Percentiles rank a stretch among this genome's conserved stretches.
phyloP scores from a whole-genome alignment of 2,888 invertebrate species.

The Laspeyria flexula region DNA sequence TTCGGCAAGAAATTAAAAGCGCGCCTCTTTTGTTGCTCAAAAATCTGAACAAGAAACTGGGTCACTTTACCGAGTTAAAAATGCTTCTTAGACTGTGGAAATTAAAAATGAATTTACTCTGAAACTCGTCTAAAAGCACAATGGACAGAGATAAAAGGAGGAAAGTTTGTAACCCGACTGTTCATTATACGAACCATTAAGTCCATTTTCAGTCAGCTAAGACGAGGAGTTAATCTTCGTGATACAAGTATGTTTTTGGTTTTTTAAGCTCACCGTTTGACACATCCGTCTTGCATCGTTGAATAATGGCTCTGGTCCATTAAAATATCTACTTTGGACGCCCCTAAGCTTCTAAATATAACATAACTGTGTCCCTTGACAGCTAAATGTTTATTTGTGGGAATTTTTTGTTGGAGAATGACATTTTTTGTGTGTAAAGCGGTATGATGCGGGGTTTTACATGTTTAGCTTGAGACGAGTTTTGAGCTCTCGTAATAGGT shows the following conservation, averaged over 20 bases:
- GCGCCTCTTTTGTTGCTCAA: conserved; percentile 23
- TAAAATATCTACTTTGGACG: conserved; percentile 68
- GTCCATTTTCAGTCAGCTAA: conserved; percentile 44
- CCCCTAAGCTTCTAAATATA: conserved; percentile 74
- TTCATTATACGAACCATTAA: conserved; percentile 69
- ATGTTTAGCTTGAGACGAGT: conserved; percentile 27
- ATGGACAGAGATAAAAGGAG: conserved; percentile 53
- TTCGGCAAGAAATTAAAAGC: conserved; percentile 30
- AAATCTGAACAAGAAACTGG: conserved; percentile 28
- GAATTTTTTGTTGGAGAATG: conserved; percentile 57
- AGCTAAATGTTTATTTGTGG: conserved; percentile 75
- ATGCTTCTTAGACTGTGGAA: conserved; percentile 39
- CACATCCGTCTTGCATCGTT: conserved; percentile 72
- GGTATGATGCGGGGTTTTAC: conserved; percentile 43
- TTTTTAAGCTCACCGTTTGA: conserved; percentile 57
- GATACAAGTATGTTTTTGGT: conserved; percentile 56
- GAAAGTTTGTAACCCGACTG: conserved; percentile 48
- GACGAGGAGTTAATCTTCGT: conserved; percentile 59
- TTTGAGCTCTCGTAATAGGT: conserved; percentile 30
- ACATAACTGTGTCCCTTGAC: conserved; percentile 58
- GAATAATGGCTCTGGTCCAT: conserved; percentile 73
- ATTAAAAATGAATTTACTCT: conserved; percentile 54
- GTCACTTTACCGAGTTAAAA: conserved; percentile 30
- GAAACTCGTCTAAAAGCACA: conserved; percentile 48
- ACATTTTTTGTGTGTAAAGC: conserved; percentile 48